Conservation (phyloP, 2,797 vertebrate genomes). For the Acipenser oxyrinchus region DNA sequence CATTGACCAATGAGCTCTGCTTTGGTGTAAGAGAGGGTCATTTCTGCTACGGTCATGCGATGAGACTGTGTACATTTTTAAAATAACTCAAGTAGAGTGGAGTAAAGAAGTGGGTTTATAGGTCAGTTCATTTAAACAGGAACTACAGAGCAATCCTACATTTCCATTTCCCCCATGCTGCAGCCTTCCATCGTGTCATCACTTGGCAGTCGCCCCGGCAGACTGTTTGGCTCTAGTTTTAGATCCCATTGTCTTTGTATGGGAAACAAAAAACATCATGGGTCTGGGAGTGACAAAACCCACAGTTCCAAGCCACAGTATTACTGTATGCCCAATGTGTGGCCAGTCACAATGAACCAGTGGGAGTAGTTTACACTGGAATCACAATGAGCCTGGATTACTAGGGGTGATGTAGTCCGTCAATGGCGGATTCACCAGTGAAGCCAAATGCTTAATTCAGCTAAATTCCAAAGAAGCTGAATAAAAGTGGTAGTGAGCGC, state of each 20-base stretch:
- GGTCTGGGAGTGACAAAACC: conserved; percentile 20
- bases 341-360: conserved; percentile 23
- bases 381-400: conserved; percentile 28
- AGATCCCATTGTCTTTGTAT: background rate
- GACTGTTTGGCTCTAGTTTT: background rate
- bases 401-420: conserved; percentile 21
- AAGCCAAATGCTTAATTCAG: conserved; percentile 38
- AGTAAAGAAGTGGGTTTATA: conserved; percentile 3
- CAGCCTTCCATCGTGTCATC: background rate
- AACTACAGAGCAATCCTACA: background rate
- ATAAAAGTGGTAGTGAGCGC: background rate
- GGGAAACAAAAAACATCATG: background rate
- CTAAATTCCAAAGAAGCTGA: conserved; percentile 40
- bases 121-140: conserved; percentile 3
- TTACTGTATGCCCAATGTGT: conserved; percentile 27
- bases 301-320: conserved; percentile 33
- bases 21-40: no score
- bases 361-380: conserved; percentile 30
- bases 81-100: no score
- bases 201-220: background rate
- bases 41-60: no score
- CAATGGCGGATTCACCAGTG: conserved; percentile 34
- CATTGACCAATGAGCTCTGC: conserved; percentile 3
- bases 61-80: no score
- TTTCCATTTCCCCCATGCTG: background rate